Evolutionary conservation across 2,888 invertebrate genomes (phyloP), one percentile per base, ranked within the genome.

Genomic region (Octonoba sinensis): DNA sequence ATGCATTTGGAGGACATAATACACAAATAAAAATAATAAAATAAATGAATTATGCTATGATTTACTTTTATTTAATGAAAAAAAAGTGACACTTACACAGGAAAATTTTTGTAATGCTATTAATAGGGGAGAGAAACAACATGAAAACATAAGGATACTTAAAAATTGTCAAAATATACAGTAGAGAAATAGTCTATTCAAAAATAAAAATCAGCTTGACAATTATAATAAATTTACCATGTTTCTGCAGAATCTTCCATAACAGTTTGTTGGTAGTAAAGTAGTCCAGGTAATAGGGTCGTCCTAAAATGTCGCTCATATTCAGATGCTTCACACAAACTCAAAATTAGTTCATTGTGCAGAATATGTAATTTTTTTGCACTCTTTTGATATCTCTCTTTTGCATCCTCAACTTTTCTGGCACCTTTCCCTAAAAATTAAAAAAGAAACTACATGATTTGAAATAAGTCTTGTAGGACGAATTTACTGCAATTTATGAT

Each of bases 271-370:
- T 97, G 97, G 87, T 95, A 93, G 88, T 96, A 95, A 84, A 96
- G 90, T 67, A 97, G 90, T 46, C 94, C 94, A 0, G 97, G 97
- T 76, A 97, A 90, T 54, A 96, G 92, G 47, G 94, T 93, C 0
- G 93, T 94, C 85, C 95, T 91, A 87, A 96, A 92, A 87, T 96
- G 95, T 84, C 94, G 92, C 89, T 97, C 96, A 87, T 96, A 96
- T 88, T 96, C 95, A 22, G 93, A 93, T 16, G 96, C 96, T 88
- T 96, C 96, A 36, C 94, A 93, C 86, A 97, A 90, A 62, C 96
- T 91, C 79, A 97, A 89, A 69, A 97, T 95, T 87, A 97, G 97
- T 88, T 97, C 96, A 88, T 97, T 97, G 90, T 98, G 97, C 0
- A 95, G 94, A 82, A 95, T 91, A 89, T 98, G 97, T 69, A 97